Base-by-base conservation (phyloP, 2,797 vertebrate genomes). In the Tragelaphus oryx region DNA sequence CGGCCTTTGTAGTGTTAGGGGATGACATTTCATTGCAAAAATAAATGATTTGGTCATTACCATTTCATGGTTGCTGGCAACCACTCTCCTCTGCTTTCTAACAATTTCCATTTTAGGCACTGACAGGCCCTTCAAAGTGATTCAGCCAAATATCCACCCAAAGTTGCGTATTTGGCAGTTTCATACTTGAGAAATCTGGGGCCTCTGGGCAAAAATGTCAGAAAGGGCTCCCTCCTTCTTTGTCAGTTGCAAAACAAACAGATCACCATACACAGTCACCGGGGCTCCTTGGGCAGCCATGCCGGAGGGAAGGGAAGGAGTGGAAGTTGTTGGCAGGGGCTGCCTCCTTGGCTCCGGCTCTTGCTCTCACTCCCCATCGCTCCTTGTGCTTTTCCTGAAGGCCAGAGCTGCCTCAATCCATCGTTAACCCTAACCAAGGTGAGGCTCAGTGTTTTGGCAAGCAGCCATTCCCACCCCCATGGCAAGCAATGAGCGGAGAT, bases 31-130 rank as follows among this genome's bases (percentile, higher is more conserved):
- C 94, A 94, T 85, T 97, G 95, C 97, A 97, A 97, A 98, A 98
- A 97, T 96, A 97, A 98, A 97, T 95, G 97, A 97, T 98, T 97
- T 98, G 97, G 97, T 97, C 96, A 98, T 97, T 98, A 96, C 96
- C 96, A 97, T 97, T 97, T 97, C 97, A 97, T 97, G 96, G 96
- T 97, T 96, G 91, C 95, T 94, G 96, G 96, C 97, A 97, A 96
- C 93, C 87, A 91, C 85, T 81, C 18, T 85, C 80, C 87, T 97
- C 93, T 98, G 97, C 97, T 98, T 98, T 97, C 97, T 97, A 97
- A 96, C 96, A 97, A 97, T 97, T 97, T 97, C 97, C 97, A 97
- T 96, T 97, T 97, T 97, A 97, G 97, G 96, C 97, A 94, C 96
- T 96, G 97, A 97, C 96, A 96, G 94, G 91, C 96, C 95, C 95